Percentiles rank a stretch among this genome's conserved stretches.
Conservation (phyloP, 2,113 vertebrate species). For the Chloropsis hardwickii region DNA sequence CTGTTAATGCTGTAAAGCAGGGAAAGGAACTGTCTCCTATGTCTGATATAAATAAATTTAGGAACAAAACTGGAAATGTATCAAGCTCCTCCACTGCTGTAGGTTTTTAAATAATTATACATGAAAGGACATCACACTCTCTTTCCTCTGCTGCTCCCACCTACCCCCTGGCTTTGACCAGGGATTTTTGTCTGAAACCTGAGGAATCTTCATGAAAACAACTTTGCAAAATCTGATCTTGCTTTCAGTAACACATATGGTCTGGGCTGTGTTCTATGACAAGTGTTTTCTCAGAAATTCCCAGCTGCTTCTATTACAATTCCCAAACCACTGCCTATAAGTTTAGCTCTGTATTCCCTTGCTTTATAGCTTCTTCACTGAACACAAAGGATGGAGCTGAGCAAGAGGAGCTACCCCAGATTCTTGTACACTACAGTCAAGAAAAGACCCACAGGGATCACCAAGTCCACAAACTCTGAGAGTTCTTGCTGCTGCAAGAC, state of each 20-base stretch:
- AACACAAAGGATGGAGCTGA: not conserved
- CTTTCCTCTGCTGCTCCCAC: not conserved
- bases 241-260: not conserved
- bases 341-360: not conserved
- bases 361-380: not conserved
- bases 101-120: not conserved
- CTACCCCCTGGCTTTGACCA: not conserved
- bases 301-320: not conserved
- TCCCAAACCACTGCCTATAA: not conserved
- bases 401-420: not conserved
- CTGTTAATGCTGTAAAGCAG: not conserved
- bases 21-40: not conserved
- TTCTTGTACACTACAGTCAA: not conserved
- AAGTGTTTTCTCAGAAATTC: not conserved
- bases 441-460: not conserved
- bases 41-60: not conserved
- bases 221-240: not conserved
- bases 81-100: not conserved
- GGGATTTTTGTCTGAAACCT: not conserved
- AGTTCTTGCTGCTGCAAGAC: not conserved
- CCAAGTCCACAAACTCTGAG: not conserved
- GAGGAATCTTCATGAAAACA: not conserved
- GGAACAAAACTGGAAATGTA: not conserved
- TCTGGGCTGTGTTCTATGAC: not conserved
- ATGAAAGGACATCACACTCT: not conserved